Evolutionary conservation across 2,797 vertebrate genomes (phyloP).

Genomic region (Tadarida brasiliensis): DNA sequence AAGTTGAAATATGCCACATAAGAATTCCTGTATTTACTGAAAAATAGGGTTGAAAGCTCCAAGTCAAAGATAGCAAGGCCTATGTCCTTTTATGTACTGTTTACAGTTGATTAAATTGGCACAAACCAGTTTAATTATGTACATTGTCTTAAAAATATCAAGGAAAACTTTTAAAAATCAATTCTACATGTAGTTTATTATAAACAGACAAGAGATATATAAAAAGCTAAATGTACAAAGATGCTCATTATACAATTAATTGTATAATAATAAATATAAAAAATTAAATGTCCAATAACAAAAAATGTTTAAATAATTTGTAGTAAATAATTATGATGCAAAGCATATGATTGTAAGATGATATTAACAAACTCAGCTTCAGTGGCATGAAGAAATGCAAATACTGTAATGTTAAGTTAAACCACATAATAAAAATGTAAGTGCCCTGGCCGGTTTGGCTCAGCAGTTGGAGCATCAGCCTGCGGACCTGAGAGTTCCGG

Average conservation of each 20-base stretch:
- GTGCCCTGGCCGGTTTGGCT: no score
- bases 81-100: not conserved
- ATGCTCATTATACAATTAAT: not conserved
- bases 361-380: not conserved
- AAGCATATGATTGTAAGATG: not conserved
- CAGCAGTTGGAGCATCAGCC: no score
- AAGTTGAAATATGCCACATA: not conserved
- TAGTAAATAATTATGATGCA: not conserved
- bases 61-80: not conserved
- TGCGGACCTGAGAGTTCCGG: no score
- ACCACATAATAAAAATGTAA: not conserved
- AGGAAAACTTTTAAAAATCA: not conserved
- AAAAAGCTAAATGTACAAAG: not conserved
- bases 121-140: not conserved
- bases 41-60: not conserved
- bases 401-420: not conserved
- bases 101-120: not conserved
- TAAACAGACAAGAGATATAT: not conserved
- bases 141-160: not conserved
- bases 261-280: not conserved
- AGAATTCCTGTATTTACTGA: not conserved
- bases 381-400: not conserved
- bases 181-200: not conserved
- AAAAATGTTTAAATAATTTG: not conserved
- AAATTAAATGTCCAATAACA: not conserved